Conservation (phyloP, 2,113 vertebrate genomes). For the Haemorhous mexicanus region DNA sequence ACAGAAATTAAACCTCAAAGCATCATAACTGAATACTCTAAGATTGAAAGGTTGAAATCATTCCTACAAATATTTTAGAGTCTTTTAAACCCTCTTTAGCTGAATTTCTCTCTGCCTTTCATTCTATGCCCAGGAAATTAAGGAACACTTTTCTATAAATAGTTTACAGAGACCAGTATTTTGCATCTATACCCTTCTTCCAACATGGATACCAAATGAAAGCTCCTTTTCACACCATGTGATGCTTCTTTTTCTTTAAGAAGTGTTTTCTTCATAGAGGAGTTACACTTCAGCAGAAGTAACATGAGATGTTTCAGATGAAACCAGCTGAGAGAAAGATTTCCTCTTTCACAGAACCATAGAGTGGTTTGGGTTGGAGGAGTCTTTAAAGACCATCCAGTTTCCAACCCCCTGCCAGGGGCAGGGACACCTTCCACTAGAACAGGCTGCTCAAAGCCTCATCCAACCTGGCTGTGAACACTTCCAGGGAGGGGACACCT, state of each 20-base stretch:
- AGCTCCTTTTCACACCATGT: neutral
- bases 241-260: neutral
- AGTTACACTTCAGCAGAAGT: neutral
- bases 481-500: neutral
- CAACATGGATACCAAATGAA: neutral
- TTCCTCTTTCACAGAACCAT: neutral
- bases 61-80: neutral
- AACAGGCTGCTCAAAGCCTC: neutral
- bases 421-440: neutral
- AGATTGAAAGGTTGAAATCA: neutral
- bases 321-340: neutral
- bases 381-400: neutral
- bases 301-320: neutral
- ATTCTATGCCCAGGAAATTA: neutral
- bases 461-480: neutral
- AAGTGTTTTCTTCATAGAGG: neutral
- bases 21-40: neutral
- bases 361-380: neutral
- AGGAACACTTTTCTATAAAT: neutral
- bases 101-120: neutral
- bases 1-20: neutral
- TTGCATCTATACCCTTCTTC: neutral
- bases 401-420: neutral
- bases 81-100: neutral
- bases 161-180: neutral